phyloP scores from a whole-genome alignment of 2,797 vertebrate genomes.

The Microchirus variegatus region DNA sequence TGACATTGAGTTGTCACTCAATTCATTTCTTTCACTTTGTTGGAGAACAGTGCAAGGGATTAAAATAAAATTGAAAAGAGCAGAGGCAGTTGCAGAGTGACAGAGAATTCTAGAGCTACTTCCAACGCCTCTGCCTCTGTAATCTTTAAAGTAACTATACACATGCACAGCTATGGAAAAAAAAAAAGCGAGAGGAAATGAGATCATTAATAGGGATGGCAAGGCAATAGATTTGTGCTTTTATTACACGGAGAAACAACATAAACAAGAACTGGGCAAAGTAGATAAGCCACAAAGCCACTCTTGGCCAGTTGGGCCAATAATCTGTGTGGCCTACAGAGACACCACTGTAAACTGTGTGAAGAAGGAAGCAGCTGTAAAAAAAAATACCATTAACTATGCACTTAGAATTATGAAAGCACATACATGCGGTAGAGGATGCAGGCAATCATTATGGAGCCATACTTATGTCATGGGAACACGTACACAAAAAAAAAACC shows the following conservation, averaged over 20 bases:
- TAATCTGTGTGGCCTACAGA: constrained; percentile 68
- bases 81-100: constrained; percentile 24
- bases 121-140: constrained; percentile 57
- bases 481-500: constrained; percentile 5
- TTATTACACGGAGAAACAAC: constrained; percentile 69
- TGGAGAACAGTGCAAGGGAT: constrained; percentile 61
- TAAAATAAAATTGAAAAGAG: constrained; percentile 67
- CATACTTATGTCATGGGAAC: background rate
- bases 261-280: constrained; percentile 72
- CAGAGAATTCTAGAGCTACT: constrained; percentile 49
- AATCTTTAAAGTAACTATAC: constrained; percentile 72
- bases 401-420: constrained; percentile 33
- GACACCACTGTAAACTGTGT: constrained; percentile 32
- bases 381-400: constrained; percentile 31
- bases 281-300: constrained; percentile 78
- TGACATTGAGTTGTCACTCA: constrained; percentile 63
- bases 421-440: background rate
- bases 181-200: constrained; percentile 56
- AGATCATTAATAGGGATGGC: constrained; percentile 75
- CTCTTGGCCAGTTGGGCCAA: constrained; percentile 58
- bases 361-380: constrained; percentile 50
- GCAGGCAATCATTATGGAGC: constrained; percentile 10
- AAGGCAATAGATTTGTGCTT: constrained; percentile 73
- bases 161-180: constrained; percentile 35
- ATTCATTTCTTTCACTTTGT: constrained; percentile 65